Evolutionary conservation across 2,113 vertebrate genomes (phyloP).

Genomic region (Meriones unguiculatus): DNA sequence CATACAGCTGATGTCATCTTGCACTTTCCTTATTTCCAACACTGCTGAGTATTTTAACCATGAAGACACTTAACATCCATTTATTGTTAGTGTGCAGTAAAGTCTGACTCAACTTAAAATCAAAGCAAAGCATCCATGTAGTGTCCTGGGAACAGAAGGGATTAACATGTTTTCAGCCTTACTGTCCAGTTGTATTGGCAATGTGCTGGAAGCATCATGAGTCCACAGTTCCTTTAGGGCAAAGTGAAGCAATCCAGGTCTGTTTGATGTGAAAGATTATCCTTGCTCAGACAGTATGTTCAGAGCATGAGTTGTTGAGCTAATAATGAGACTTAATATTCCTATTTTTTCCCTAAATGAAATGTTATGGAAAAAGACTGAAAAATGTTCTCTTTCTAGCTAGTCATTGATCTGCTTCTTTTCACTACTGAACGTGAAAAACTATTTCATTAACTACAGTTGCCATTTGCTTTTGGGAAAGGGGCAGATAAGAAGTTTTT

Average conservation of each 20-base stretch:
- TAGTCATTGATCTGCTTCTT: conserved; percentile 12
- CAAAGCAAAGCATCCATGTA: not conserved
- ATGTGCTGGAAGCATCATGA: not conserved
- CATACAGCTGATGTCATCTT: not conserved
- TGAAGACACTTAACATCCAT: not conserved
- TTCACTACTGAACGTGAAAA: conserved; percentile 25
- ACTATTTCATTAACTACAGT: conserved; percentile 32
- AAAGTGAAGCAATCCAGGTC: not conserved
- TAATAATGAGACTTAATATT: not conserved
- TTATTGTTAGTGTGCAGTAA: not conserved
- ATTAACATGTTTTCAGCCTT: not conserved
- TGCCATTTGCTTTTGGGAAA: conserved; percentile 43
- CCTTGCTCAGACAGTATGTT: not conserved
- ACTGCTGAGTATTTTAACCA: not conserved
- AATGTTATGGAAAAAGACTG: not conserved
- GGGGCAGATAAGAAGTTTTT: not conserved
- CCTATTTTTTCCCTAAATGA: conserved; percentile 44
- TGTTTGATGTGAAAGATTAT: not conserved
- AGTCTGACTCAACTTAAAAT: not conserved
- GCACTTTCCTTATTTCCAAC: not conserved
- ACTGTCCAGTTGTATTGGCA: conserved; percentile 22
- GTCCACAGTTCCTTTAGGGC: not conserved
- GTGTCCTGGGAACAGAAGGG: not conserved
- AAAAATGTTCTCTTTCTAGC: conserved; percentile 10
- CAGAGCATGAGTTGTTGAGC: conserved; percentile 12